These are phyloP conservation scores for Notechis scutatus DNA, from an alignment of 2,113 vertebrate species.

Conservation along the genomic window DNA sequence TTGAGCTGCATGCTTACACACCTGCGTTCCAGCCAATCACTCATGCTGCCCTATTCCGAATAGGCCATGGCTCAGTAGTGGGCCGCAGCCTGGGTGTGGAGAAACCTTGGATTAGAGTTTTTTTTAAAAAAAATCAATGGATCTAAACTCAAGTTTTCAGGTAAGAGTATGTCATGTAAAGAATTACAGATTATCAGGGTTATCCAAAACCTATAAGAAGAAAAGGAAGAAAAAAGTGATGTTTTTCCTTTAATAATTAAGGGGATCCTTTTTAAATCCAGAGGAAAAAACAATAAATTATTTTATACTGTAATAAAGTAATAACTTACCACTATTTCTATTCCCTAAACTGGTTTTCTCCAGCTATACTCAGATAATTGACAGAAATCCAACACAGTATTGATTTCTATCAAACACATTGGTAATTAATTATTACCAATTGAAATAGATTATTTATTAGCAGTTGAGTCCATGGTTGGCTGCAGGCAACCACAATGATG, in stretches of 20 bases:
- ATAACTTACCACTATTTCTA: background rate
- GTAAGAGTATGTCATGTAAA: background rate
- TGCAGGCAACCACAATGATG: background rate
- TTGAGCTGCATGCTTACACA: background rate
- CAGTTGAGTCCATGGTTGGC: constrained; percentile 29
- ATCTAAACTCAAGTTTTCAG: background rate
- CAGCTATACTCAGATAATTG: background rate
- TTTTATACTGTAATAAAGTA: background rate
- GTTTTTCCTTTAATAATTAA: background rate
- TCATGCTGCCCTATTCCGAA: background rate
- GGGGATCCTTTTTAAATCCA: background rate
- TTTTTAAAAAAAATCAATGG: background rate
- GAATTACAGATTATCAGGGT: background rate
- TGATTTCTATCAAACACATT: background rate
- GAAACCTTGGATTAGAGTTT: background rate
- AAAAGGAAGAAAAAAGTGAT: background rate
- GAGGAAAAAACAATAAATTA: background rate
- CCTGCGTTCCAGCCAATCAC: background rate
- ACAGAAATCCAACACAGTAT: background rate
- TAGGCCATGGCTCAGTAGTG: background rate
- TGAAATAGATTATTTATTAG: background rate
- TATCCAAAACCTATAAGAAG: background rate
- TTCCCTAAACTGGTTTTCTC: background rate
- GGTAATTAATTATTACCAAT: background rate
- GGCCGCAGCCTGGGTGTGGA: background rate